Evolutionary conservation across 2,797 vertebrate species (phyloP).

Genomic region (Myotis vivesi): DNA sequence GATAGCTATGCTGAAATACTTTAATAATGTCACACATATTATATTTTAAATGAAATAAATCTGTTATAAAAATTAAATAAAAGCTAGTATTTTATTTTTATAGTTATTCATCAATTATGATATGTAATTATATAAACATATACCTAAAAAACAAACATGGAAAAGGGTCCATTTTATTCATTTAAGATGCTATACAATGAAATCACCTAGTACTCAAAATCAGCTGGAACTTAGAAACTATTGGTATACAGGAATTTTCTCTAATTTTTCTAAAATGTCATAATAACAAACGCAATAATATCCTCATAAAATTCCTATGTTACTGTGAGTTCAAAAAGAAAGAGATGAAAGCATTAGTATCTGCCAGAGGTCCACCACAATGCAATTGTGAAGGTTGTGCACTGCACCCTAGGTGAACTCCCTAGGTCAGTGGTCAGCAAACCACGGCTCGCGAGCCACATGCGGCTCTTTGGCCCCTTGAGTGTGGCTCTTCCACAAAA

Average conservation of each 20-base stretch:
- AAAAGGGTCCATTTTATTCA: background rate
- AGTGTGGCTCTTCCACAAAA: no score
- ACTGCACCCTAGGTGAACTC: background rate
- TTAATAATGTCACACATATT: background rate
- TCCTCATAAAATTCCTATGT: background rate
- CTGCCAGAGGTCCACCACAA: background rate
- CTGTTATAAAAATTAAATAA: constrained; percentile 42
- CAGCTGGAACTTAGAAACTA: background rate
- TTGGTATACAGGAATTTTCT: background rate
- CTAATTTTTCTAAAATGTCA: background rate
- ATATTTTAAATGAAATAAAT: constrained; percentile 30
- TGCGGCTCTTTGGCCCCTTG: no score
- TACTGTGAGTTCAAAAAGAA: background rate
- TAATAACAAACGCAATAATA: background rate
- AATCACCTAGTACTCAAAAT: background rate
- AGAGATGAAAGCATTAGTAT: background rate
- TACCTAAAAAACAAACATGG: background rate
- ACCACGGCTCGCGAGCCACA: no score
- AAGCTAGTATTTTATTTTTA: background rate
- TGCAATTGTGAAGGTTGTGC: rapidly evolving
- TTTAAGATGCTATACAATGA: background rate
- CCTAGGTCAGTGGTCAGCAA: no score
- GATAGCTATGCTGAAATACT: background rate
- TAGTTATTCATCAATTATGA: constrained; percentile 17
- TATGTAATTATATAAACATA: background rate